Conservation (phyloP, 2,888 invertebrate species). For the Cenopis cana region DNA sequence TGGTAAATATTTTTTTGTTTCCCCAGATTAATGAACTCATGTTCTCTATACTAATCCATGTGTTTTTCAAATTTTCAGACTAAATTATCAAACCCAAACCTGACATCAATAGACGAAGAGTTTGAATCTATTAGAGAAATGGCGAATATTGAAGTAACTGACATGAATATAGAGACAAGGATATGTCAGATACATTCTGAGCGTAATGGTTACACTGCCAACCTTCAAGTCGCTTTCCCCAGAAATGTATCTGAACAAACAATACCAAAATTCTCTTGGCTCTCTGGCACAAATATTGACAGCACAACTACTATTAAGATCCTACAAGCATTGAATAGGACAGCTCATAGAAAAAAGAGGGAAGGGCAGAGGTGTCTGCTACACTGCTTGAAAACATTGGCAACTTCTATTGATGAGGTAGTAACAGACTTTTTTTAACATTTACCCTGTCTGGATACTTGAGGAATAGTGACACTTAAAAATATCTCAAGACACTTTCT, state of each 20-base stretch:
- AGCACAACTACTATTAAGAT: conserved; percentile 89
- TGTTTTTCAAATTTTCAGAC: conserved; percentile 60
- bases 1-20: conserved; percentile 60
- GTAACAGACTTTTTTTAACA: background rate
- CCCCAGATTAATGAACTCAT: background rate
- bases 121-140: conserved; percentile 81
- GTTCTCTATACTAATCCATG: background rate
- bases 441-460: background rate
- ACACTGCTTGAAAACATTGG: conserved; percentile 89
- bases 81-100: conserved; percentile 67
- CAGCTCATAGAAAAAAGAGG: conserved; percentile 92
- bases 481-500: no score
- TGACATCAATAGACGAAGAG: conserved; percentile 78
- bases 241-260: conserved; percentile 76
- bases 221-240: conserved; percentile 86
- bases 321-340: conserved; percentile 91
- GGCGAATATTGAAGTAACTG: conserved; percentile 81
- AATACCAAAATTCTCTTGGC: conserved; percentile 81
- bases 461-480: no score
- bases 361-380: conserved; percentile 95
- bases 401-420: conserved; percentile 81
- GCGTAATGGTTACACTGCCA: conserved; percentile 81
- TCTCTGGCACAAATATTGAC: conserved; percentile 86
- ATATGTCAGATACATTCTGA: conserved; percentile 85
- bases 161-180: conserved; percentile 86